Conservation (phyloP, 1,140 invertebrate species). For the Drosophila pectinifera region DNA sequence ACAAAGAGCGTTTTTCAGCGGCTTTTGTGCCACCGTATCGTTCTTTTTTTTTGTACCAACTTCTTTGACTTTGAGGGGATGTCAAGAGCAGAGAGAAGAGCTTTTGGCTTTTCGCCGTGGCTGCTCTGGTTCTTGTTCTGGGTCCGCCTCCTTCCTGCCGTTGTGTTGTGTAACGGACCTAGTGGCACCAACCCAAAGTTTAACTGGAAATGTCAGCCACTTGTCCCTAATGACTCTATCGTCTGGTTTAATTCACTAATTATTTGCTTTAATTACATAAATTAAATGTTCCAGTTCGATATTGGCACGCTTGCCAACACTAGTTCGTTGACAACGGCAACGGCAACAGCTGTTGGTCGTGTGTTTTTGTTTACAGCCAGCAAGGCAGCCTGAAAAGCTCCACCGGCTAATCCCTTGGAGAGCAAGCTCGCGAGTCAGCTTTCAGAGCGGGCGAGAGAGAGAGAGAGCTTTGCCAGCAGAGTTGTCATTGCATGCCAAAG, state of each 20-base stretch:
- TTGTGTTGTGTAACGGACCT: slow-evolving; percentile 16
- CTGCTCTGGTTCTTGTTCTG: not conserved
- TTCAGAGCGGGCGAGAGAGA: not conserved
- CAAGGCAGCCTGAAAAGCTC: slow-evolving; percentile 9
- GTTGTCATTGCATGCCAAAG: not conserved
- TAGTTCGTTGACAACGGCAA: slow-evolving; percentile 10
- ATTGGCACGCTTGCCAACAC: slow-evolving; percentile 14
- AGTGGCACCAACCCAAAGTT: not conserved
- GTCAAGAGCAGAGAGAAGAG: slow-evolving; percentile 24
- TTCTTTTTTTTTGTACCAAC: slow-evolving; percentile 18
- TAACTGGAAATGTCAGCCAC: slow-evolving; percentile 25
- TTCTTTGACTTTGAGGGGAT: slow-evolving; percentile 55
- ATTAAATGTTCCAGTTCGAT: not conserved
- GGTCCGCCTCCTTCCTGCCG: not conserved
- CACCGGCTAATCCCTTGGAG: not conserved
- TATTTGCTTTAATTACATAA: slow-evolving; percentile 22
- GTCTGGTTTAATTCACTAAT: slow-evolving; percentile 17
- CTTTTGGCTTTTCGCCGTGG: slow-evolving; percentile 4
- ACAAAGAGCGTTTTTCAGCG: slow-evolving; percentile 8
- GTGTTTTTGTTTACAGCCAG: slow-evolving; percentile 59
- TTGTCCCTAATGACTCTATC: slow-evolving; percentile 36
- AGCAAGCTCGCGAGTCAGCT: not conserved
- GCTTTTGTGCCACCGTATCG: slow-evolving; percentile 14
- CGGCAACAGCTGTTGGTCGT: slow-evolving; percentile 59
- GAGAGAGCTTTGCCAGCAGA: not conserved